Evolutionary conservation across 2,113 vertebrate species (phyloP), one percentile per base, ranked within the genome.

Genomic region (Setophaga kirtlandii): DNA sequence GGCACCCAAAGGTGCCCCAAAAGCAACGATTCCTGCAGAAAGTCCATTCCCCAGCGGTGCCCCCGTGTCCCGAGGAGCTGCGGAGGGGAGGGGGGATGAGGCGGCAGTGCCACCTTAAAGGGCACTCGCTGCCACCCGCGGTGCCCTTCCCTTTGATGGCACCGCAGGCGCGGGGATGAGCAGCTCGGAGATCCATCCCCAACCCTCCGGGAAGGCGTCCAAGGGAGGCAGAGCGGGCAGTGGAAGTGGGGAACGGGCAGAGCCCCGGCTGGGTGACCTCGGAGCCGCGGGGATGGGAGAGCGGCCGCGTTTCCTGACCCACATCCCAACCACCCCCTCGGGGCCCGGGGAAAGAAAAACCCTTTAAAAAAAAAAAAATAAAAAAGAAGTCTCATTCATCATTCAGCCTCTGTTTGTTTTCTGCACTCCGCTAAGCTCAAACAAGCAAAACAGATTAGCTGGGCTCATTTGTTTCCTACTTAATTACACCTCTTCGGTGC

Each of bases 391-490:
- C 84, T 85, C 88, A 90, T 97, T 93, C 93, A 96, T 96, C 94
- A 94, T 77, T 90, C 94, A 91, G 82, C 52, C 52, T 96, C 93
- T 97, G 95, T 96, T 96, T 96, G 95, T 95, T 96, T 97, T 96
- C 95, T 95, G 93, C 92, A 86, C 92, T 94, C 85, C 5, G 41
- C 90, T 93, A 95, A 92, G 95, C 96, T 95, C 92, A 93, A 94
- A 97, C 95, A 97, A 97, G 94, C 90, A 95, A 95, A 97, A 95
- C 92, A 94, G 95, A 97, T 97, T 96, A 96, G 95, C 90, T 95
- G 93, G 84, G 83, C 87, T 96, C 94, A 77, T 95, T 96, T 96
- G 92, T 96, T 97, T 95, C 95, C 93, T 94, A 88, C 89, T 97
- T 96, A 97, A 96, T 96, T 96, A 94, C 92, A 97, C 93, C 94